phyloP scores from a whole-genome alignment of 2,888 invertebrate species.

The Cepaea hortensis region DNA sequence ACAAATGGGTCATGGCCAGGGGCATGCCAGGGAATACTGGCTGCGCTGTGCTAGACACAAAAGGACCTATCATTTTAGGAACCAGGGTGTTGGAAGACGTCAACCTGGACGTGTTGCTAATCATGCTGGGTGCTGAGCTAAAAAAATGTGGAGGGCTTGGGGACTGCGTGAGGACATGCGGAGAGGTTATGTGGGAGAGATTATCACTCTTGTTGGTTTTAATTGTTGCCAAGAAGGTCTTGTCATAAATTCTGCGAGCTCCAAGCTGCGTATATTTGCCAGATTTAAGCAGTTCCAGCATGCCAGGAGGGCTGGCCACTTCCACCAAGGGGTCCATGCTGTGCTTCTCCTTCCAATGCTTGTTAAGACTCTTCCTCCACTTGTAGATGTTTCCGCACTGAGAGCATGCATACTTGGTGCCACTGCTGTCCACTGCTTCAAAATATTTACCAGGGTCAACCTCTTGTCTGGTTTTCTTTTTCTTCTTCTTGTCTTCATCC shows the following conservation, averaged over 20 bases:
- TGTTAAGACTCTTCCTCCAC: constrained; percentile 76
- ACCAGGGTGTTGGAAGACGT: constrained; percentile 23
- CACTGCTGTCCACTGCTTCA: constrained; percentile 69
- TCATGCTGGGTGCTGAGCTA: neutral
- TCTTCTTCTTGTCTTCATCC: constrained; percentile 56
- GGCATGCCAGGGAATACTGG: constrained; percentile 53
- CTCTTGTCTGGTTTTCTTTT: constrained; percentile 69
- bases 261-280: constrained; percentile 53
- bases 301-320: constrained; percentile 62
- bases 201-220: constrained; percentile 40
- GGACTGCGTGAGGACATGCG: constrained; percentile 6
- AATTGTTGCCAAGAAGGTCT: constrained; percentile 49
- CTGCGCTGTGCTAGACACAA: constrained; percentile 61
- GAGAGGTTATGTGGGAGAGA: constrained; percentile 21
- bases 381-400: constrained; percentile 76
- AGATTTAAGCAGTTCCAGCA: constrained; percentile 54
- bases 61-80: constrained; percentile 68
- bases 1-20: constrained; percentile 8
- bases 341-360: constrained; percentile 77
- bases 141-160: constrained; percentile 43
- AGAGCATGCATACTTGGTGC: constrained; percentile 75
- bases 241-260: constrained; percentile 51
- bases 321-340: constrained; percentile 70
- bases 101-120: constrained; percentile 4
- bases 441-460: constrained; percentile 73